A percentile compares a stretch with the other conserved stretches of the same genome.
Evolutionary conservation across 2,113 vertebrate species (phyloP).

Genomic region (Melanerpes formicivorus): DNA sequence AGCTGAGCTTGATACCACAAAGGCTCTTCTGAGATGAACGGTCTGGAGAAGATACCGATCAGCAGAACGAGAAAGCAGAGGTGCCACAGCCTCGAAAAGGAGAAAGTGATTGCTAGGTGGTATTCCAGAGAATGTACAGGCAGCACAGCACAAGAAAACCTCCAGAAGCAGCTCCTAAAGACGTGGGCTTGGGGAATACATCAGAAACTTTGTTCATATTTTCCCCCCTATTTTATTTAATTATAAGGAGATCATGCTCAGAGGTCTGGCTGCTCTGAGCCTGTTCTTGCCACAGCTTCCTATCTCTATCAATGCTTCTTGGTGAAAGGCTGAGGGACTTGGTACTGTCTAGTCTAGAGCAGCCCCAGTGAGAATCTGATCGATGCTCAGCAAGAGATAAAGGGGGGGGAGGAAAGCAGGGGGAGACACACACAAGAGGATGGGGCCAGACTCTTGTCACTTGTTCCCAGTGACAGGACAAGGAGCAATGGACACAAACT

Average conservation of each 20-base stretch:
- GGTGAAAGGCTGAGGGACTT: too few species aligned
- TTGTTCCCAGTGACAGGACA: too few species aligned
- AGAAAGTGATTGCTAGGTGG: not conserved
- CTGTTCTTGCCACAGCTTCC: too few species aligned
- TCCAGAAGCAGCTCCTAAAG: not conserved
- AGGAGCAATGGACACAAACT: too few species aligned
- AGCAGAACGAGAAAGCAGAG: not conserved
- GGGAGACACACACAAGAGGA: too few species aligned
- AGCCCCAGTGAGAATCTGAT: too few species aligned
- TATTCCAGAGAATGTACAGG: too few species aligned
- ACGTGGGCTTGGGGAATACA: not conserved
- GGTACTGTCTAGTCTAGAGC: too few species aligned
- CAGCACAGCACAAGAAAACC: not conserved
- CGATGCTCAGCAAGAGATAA: too few species aligned
- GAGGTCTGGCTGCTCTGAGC: not conserved
- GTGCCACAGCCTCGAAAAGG: not conserved
- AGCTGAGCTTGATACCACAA: not conserved
- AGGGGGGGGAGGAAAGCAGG: too few species aligned
- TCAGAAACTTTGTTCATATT: not conserved
- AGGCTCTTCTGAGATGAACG: not conserved
- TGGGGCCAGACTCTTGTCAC: too few species aligned
- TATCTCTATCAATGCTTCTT: too few species aligned
- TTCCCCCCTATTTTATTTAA: not conserved
- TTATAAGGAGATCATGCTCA: fast-evolving
- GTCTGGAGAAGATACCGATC: not conserved